Conservation (phyloP, 64 coral and sea anemone species). For the Pachyseris speciosa region DNA sequence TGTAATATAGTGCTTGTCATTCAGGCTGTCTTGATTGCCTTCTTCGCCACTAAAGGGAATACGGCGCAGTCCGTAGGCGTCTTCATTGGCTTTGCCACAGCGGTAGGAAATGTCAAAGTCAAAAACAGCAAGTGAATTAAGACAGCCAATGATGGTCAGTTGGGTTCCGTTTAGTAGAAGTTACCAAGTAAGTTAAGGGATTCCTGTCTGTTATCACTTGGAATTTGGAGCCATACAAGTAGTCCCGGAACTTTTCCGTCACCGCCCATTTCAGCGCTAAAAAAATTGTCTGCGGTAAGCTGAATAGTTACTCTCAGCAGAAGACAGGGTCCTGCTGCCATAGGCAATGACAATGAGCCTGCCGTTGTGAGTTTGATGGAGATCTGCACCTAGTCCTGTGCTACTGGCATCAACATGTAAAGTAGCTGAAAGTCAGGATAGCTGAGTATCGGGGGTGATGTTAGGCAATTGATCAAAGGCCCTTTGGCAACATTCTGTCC, state of each 20-base stretch:
- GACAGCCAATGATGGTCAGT: constrained; percentile 45
- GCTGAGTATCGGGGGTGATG: constrained; percentile 59
- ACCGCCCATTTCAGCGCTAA: constrained; percentile 64
- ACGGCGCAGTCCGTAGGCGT: background rate
- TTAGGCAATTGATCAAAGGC: constrained; percentile 42
- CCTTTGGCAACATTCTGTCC: constrained; percentile 30
- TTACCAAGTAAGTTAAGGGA: constrained; percentile 5
- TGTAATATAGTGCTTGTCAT: constrained; percentile 29
- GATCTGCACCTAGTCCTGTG: constrained; percentile 43
- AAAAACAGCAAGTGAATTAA: background rate
- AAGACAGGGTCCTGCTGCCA: constrained; percentile 50
- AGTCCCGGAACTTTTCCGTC: constrained; percentile 55
- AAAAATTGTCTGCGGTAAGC: constrained; percentile 58
- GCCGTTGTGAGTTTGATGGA: constrained; percentile 20
- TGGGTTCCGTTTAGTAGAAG: constrained; percentile 4
- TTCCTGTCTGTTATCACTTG: constrained; percentile 36
- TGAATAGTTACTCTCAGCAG: constrained; percentile 54
- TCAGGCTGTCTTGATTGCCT: background rate
- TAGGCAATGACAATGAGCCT: constrained; percentile 37
- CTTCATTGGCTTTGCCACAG: background rate
- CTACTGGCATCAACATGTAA: constrained; percentile 56
- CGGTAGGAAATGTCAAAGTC: constrained; percentile 46
- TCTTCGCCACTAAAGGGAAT: background rate
- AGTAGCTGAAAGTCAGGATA: constrained; percentile 63
- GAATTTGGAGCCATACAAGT: constrained; percentile 47